These are phyloP conservation scores for Cardinalis cardinalis DNA, from an alignment of 2,113 vertebrate species.

Conservation along the genomic window DNA sequence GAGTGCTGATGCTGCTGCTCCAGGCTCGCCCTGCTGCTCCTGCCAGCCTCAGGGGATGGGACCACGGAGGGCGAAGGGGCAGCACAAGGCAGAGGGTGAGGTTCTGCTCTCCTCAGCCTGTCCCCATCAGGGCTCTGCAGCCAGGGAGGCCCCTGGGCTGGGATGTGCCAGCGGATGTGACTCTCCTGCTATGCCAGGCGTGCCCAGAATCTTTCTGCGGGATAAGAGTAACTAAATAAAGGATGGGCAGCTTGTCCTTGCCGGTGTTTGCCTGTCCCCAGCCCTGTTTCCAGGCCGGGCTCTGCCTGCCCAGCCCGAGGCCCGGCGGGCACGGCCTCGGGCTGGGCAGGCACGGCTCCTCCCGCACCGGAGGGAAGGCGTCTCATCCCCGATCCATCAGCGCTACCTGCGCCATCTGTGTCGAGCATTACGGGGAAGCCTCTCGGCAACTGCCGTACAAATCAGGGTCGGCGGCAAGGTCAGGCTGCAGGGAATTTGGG, in stretches of 20 bases:
- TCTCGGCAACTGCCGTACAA: constrained; percentile 87
- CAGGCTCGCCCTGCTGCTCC: not conserved
- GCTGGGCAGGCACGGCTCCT: too few species aligned
- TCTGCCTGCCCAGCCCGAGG: accelerated
- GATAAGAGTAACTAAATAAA: accelerated
- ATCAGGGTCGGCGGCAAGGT: constrained; percentile 87
- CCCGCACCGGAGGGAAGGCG: constrained; percentile 66
- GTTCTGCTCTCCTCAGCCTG: not conserved
- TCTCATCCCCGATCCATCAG: constrained; percentile 72
- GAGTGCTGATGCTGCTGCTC: accelerated
- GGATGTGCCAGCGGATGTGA: not conserved
- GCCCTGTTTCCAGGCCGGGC: accelerated
- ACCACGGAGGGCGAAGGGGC: accelerated
- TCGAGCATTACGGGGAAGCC: constrained; percentile 78
- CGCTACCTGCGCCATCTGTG: constrained; percentile 87
- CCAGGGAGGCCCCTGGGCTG: accelerated
- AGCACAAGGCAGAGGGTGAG: not conserved
- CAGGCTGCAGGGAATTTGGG: constrained; percentile 76
- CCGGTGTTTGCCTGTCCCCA: not conserved
- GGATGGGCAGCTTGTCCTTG: not conserved
- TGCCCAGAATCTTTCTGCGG: accelerated
- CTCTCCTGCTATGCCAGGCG: accelerated
- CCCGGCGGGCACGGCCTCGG: not conserved
- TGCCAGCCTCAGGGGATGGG: accelerated
- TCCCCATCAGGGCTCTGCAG: accelerated